Evolutionary conservation across 2,888 invertebrate species (phyloP), one percentile per base, ranked within the genome.

Genomic region (Tineola bisselliella): DNA sequence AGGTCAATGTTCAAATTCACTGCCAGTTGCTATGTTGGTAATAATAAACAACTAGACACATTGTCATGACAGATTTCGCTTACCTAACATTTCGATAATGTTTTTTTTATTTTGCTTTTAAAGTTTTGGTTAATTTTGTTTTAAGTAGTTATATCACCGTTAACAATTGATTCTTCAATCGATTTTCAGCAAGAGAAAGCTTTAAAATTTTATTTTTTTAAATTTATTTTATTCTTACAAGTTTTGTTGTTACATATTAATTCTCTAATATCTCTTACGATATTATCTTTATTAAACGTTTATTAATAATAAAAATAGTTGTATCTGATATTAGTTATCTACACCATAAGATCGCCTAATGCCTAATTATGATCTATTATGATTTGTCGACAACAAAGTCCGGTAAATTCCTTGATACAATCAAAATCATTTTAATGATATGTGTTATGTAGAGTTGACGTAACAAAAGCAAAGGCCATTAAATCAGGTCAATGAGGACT

Each of bases 401-500:
- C 17, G 48, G 48, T 17, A 48, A 15, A 48, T 48, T 17, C 48
- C 48, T 13, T 17, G 48, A 48, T 48, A 25, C 10, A 2, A 25
- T 54, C 25, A 25, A 25, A 54, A 12, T 54, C 13, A 54, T 15
- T 12, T 25, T 54, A 54, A 54, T 25, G 54, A 25, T 54, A 25
- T 54, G 12, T 25, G 54, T 54, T 58, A 58, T 58, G 58, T 58
- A 58, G 33, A 58, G 13, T 58, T 58, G 58, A 58, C 58, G 58
- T 58, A 58, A 58, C 12, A 58, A 19, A 13, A 58, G 58, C 33
- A 58, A 44, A 60, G 60, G 60, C 48, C 60, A 60, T 31, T n/a
- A 15, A 60, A 60, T 60, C 48, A 60, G 60, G 60, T 60, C 60
- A 60, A 25, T 60, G 60, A 44, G 30, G 25, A 44, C 48, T 44